These are phyloP conservation scores for Cantharis nigra DNA, from an alignment of 2,888 invertebrate genomes.

Conservation along the genomic window DNA sequence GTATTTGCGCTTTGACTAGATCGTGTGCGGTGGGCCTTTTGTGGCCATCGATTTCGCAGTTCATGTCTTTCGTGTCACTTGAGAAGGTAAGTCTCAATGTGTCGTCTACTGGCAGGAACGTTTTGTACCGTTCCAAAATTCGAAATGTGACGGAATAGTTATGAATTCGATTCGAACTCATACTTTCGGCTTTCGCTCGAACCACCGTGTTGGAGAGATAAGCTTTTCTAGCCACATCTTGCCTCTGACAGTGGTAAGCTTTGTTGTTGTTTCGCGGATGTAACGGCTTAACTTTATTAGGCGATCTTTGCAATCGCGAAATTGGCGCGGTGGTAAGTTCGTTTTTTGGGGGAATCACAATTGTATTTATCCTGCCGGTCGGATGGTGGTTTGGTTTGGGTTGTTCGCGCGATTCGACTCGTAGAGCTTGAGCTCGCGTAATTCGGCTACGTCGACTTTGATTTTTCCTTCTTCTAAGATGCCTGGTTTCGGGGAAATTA, in stretches of 20 bases:
- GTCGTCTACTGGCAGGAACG: constrained; percentile 54
- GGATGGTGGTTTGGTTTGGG: constrained; percentile 10
- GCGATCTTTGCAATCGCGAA: constrained; percentile 38
- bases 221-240: constrained; percentile 68
- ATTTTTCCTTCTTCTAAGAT: constrained; percentile 19
- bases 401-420: constrained; percentile 22
- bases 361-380: constrained; percentile 30
- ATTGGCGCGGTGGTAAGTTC: constrained; percentile 23
- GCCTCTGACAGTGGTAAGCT: constrained; percentile 62
- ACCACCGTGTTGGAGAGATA: constrained; percentile 69
- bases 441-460: constrained; percentile 13
- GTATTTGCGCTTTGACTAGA: constrained; percentile 62
- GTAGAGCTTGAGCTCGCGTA: constrained; percentile 29
- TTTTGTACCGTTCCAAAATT: constrained; percentile 67
- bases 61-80: constrained; percentile 49
- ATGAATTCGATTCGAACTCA: constrained; percentile 61
- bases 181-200: constrained; percentile 67
- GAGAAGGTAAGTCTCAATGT: constrained; percentile 60
- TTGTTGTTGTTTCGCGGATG: constrained; percentile 14
- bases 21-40: constrained; percentile 40
- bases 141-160: constrained; percentile 71
- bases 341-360: constrained; percentile 21
- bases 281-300: constrained; percentile 29
- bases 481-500: constrained; percentile 28
- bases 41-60: constrained; percentile 46